A percentile compares a stretch with the other conserved stretches of the same genome.
phyloP scores from a whole-genome alignment of 1,140 invertebrate genomes.

The Colletes latitarsis region DNA sequence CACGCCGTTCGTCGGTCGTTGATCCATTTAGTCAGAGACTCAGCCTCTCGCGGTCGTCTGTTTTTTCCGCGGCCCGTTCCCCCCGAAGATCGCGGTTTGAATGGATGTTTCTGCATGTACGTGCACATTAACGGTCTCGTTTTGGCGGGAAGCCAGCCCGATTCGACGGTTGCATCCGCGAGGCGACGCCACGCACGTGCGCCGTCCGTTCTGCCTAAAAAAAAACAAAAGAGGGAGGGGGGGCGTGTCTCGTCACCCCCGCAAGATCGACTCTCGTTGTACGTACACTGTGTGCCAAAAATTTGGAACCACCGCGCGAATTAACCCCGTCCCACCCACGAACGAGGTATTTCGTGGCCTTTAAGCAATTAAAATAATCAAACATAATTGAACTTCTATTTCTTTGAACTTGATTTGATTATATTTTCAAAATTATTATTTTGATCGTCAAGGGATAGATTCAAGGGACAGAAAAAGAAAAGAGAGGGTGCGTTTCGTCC shows the following conservation, averaged over 20 bases:
- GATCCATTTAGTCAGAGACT: conserved; percentile 33
- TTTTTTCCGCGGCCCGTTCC: not conserved
- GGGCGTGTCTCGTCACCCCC: too few relatives aligned
- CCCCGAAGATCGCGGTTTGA: conserved; percentile 43
- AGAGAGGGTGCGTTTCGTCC: too few relatives aligned
- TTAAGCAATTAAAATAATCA: too few relatives aligned
- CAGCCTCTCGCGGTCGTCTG: not conserved
- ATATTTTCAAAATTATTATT: too few relatives aligned
- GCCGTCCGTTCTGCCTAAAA: conserved; percentile 1
- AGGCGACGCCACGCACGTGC: conserved; percentile 53
- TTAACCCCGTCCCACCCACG: not conserved
- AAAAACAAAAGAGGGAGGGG: not conserved
- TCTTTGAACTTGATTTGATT: too few relatives aligned
- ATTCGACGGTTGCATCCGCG: conserved; percentile 55
- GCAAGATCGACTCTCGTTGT: too few relatives aligned
- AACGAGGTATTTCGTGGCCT: too few relatives aligned
- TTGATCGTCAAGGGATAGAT: too few relatives aligned
- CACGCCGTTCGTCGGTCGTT: conserved; percentile 30
- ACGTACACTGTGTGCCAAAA: too few relatives aligned
- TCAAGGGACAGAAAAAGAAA: too few relatives aligned
- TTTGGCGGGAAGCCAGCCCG: conserved; percentile 62
- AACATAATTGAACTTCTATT: too few relatives aligned
- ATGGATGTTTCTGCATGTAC: conserved; percentile 64
- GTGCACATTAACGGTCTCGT: conserved; percentile 48
- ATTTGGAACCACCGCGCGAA: not conserved